These are phyloP conservation scores for Stomatorhinus ivindoensis DNA, from an alignment of 2,113 vertebrate genomes.

Conservation along the genomic window DNA sequence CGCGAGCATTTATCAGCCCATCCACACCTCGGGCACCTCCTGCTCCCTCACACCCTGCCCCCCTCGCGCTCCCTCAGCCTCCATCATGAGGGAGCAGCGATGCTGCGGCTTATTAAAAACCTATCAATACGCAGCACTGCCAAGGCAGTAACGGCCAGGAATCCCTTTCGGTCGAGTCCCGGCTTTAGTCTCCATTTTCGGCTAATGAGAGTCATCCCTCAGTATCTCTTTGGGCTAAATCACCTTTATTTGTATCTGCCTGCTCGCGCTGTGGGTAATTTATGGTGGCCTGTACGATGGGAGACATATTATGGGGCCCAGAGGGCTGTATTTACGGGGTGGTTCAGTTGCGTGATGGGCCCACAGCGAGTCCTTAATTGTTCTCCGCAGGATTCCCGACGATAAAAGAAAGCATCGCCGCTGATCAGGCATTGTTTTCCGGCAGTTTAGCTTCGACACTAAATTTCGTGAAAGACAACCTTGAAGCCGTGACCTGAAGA, in stretches of 20 bases:
- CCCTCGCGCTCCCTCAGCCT: conserved; percentile 52
- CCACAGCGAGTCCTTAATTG: conserved; percentile 56
- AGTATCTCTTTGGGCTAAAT: conserved; percentile 71
- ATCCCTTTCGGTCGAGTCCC: conserved; percentile 68
- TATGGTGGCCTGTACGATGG: conserved; percentile 54
- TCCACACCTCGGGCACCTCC: background rate
- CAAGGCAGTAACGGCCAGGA: conserved; percentile 64
- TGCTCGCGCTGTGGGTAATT: conserved; percentile 52
- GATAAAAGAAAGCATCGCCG: conserved; percentile 48
- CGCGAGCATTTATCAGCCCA: background rate
- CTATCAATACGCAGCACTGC: conserved; percentile 66
- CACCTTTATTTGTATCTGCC: conserved; percentile 74
- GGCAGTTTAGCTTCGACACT: conserved; percentile 50
- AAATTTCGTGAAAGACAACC: conserved; percentile 48
- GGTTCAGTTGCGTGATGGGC: conserved; percentile 41
- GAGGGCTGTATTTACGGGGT: conserved; percentile 42
- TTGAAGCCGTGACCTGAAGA: conserved; percentile 36
- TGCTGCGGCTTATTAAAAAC: conserved; percentile 71
- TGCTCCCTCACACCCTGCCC: conserved; percentile 6
- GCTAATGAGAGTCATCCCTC: conserved; percentile 72
- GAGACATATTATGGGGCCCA: conserved; percentile 49
- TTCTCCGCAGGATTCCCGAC: conserved; percentile 38
- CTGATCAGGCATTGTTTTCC: conserved; percentile 51
- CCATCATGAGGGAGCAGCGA: conserved; percentile 69
- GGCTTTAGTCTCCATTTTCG: conserved; percentile 62